Percentiles rank a stretch among this genome's conserved stretches.
phyloP scores from a whole-genome alignment of 2,797 vertebrate species.

The Melopsittacus undulatus region DNA sequence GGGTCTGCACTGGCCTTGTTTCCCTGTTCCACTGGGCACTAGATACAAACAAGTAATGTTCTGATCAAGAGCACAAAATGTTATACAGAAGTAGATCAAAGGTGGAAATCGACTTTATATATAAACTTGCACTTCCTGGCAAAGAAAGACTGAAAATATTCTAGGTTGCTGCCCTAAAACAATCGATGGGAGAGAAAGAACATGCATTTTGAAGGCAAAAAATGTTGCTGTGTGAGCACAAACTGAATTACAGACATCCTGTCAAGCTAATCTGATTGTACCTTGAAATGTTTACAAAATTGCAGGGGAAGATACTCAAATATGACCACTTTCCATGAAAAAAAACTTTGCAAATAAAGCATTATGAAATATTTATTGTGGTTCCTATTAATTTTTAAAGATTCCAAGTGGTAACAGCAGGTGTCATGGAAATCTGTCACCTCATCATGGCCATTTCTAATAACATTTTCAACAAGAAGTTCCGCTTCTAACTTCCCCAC shows the following conservation, averaged over 20 bases:
- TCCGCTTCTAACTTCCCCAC: accelerated
- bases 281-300: conserved; percentile 1
- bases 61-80: neutral
- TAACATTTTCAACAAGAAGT: neutral
- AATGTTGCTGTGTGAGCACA: neutral
- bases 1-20: neutral
- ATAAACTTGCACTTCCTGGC: neutral
- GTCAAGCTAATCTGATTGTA: neutral
- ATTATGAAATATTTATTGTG: neutral
- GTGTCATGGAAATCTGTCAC: neutral
- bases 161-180: neutral
- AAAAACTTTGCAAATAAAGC: neutral
- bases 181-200: neutral
- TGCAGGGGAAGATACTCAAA: neutral
- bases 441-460: neutral
- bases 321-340: neutral
- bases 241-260: neutral
- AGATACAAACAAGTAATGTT: neutral
- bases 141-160: neutral
- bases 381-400: neutral
- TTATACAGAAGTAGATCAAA: neutral
- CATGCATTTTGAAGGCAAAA: neutral
- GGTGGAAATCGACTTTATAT: neutral
- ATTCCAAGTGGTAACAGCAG: neutral
- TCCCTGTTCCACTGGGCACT: neutral